Percentiles rank a stretch among this genome's conserved stretches.
Evolutionary conservation across 2,113 vertebrate species (phyloP).

Genomic region (Cavia porcellus): DNA sequence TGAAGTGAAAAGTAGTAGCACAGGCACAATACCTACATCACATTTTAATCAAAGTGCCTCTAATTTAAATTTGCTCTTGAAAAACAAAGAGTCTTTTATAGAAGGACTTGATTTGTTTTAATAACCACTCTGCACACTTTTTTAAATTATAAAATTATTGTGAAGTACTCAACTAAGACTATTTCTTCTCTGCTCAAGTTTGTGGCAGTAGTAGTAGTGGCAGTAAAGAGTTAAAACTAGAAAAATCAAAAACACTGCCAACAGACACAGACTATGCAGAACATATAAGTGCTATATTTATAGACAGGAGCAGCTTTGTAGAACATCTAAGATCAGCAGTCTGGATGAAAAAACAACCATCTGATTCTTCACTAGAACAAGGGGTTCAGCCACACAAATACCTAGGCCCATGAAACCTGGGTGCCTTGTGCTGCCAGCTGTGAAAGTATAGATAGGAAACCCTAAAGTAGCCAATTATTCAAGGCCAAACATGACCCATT

Average conservation of each 20-base stretch:
- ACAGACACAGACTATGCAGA: conserved; percentile 67
- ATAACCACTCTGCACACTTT: conserved; percentile 25
- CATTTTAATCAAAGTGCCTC: conserved; percentile 7
- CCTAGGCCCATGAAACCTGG: conserved; percentile 27
- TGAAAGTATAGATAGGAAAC: background rate
- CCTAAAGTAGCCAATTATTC: conserved; percentile 22
- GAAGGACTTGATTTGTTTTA: conserved; percentile 43
- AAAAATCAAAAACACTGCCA: conserved; percentile 70
- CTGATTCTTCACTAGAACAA: conserved; percentile 58
- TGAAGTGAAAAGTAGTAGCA: background rate
- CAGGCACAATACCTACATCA: background rate
- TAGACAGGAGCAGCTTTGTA: conserved; percentile 63
- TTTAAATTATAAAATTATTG: conserved; percentile 47
- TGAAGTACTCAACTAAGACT: conserved; percentile 30
- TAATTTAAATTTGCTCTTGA: conserved; percentile 43
- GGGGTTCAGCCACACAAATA: conserved; percentile 46
- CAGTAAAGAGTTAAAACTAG: conserved; percentile 60
- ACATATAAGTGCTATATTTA: conserved; percentile 72
- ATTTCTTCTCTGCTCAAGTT: background rate
- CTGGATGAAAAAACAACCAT: conserved; percentile 34
- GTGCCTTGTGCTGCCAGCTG: background rate
- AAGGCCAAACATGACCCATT: background rate
- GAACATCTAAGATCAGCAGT: conserved; percentile 1
- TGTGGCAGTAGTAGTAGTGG: conserved; percentile 60
- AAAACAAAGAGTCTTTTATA: background rate